Base-by-base conservation (phyloP, 2,113 vertebrate species). In the Tenrec ecaudatus region DNA sequence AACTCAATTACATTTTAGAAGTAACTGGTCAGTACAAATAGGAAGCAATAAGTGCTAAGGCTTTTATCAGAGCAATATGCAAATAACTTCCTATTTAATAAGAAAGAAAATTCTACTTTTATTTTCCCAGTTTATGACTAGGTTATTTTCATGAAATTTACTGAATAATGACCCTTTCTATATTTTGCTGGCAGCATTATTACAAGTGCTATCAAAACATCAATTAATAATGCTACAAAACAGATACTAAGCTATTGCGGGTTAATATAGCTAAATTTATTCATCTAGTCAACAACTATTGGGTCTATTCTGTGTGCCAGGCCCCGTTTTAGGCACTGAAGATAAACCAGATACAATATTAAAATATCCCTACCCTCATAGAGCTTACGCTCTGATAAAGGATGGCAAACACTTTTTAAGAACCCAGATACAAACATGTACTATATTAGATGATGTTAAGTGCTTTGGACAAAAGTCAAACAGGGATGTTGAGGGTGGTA, bases 81-180 rank as follows among this genome's bases (percentile, higher is more conserved):
- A 96, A 94, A 92, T 84, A 82, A 82, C 77, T 95, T 84, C 31
- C 79, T 90, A 66, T 81, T 89, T 92, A 90, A 95, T 47, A 94
- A 29, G 38, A 82, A 62, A 88, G 38, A 93, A 90, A 94, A 20
- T 29, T 92, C 87, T 71, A 25, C 47, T 92, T 93, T 85, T 94
- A 83, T 91, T 89, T 53, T 58, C 11, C 57, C 85, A 88, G 33
- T 90, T 96, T 40, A 82, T 82, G 62, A 91, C 78, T 93, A 66
- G 40, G 57, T 84, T 87, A 79, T 91, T 94, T 91, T 90, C 69
- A 89, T 95, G 33, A 88, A 91, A 84, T 75, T 94, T 25, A 62
- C 29, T 40, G 76, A 75, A 93, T 71, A 71, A 78, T 73, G 64
- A 80, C 75, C 80, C 47, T 53, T 53, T 53, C 22, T 87, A 27